Evolutionary conservation across 1,140 invertebrate genomes (phyloP).

Genomic region (Brachystomella parvula): DNA sequence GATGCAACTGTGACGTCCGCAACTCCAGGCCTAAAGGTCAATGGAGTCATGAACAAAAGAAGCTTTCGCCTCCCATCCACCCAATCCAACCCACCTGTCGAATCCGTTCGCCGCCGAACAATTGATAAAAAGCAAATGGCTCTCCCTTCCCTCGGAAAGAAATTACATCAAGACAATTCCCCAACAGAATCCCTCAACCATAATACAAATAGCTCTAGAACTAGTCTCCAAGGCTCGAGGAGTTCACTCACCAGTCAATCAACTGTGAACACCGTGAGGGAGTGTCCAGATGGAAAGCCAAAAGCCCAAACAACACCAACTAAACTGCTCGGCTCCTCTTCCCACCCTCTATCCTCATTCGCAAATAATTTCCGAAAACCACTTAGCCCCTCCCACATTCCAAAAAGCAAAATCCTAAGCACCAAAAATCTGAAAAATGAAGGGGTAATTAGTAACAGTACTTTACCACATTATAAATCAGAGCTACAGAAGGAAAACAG

Average conservation of each 20-base stretch:
- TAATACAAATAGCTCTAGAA: conserved; percentile 54
- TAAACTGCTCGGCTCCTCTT: background rate
- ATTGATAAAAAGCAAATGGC: background rate
- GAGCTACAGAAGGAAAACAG: background rate
- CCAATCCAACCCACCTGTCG: background rate
- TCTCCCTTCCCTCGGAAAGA: background rate
- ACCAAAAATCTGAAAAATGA: conserved; percentile 12
- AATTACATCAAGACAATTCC: conserved; percentile 16
- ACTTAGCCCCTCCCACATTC: background rate
- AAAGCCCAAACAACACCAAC: conserved; percentile 33
- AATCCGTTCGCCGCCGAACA: background rate
- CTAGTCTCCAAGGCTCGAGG: conserved; percentile 66
- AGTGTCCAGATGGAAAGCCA: conserved; percentile 46
- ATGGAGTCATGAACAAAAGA: background rate
- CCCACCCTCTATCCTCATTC: conserved; percentile 36
- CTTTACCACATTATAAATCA: conserved; percentile 2
- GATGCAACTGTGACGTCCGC: conserved; percentile 12
- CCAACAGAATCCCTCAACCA: background rate
- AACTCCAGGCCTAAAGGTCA: background rate
- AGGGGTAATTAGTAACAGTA: conserved; percentile 7
- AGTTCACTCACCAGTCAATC: conserved; percentile 72
- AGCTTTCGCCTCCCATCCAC: background rate
- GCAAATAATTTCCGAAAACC: background rate
- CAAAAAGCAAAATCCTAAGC: background rate
- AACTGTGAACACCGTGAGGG: conserved; percentile 67